These are phyloP conservation scores for Matsumurasca onukii DNA, from an alignment of 1,140 invertebrate genomes.

Conservation along the genomic window DNA sequence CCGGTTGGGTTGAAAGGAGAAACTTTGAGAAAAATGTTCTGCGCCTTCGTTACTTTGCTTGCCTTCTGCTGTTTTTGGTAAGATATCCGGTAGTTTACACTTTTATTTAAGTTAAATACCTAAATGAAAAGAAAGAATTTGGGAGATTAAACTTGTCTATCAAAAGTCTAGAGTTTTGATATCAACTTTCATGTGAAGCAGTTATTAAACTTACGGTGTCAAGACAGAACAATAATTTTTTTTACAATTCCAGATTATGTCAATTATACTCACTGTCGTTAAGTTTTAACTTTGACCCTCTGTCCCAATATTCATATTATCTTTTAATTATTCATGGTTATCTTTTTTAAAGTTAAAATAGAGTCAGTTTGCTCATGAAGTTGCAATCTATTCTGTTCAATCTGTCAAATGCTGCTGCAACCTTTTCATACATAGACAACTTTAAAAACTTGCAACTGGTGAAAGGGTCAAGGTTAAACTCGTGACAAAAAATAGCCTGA, in stretches of 20 bases:
- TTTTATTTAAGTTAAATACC: background rate
- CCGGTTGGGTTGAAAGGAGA: constrained; percentile 56
- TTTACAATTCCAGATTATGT: background rate
- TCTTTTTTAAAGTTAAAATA: no score
- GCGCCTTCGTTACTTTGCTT: constrained; percentile 59
- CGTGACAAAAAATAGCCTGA: no score
- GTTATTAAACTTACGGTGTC: background rate
- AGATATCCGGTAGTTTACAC: background rate
- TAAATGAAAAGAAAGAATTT: background rate
- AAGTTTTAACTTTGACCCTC: no score
- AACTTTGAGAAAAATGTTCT: constrained; percentile 60
- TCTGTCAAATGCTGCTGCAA: no score
- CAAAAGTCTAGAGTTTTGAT: background rate
- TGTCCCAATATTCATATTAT: no score
- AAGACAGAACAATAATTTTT: background rate
- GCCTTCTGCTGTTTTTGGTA: constrained; percentile 52
- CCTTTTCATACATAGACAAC: no score
- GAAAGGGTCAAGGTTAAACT: no score
- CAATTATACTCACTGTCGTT: no score
- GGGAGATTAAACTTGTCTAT: background rate
- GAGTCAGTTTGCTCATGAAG: no score
- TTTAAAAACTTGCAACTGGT: no score
- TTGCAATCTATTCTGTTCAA: no score
- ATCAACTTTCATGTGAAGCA: background rate
- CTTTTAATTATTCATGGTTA: no score